Conservation (phyloP, 2,888 invertebrate genomes). For the Homarus gammarus region DNA sequence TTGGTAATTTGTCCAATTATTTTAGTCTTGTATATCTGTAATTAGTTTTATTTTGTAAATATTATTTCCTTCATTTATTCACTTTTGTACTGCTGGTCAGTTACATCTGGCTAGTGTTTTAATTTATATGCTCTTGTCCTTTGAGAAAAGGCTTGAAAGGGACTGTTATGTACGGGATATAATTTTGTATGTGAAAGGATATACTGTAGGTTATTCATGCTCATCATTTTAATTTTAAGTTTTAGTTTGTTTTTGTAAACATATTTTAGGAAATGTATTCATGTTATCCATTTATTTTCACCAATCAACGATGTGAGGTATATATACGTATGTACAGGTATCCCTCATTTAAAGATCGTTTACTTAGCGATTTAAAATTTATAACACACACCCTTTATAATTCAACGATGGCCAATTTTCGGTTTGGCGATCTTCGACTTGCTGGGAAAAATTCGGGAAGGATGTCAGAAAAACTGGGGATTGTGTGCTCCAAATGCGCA, state of each 20-base stretch:
- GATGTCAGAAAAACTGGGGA: no score
- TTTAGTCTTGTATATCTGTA: slow-evolving; percentile 21
- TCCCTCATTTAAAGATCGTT: no score
- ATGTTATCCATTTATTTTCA: not conserved
- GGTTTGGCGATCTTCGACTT: no score
- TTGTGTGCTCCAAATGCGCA: no score
- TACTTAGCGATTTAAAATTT: no score
- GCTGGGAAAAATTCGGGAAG: no score
- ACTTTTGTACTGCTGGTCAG: not conserved
- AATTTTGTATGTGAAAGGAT: slow-evolving; percentile 11
- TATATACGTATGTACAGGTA: no score
- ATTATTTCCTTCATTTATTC: not conserved
- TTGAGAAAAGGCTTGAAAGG: not conserved
- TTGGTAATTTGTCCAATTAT: slow-evolving; percentile 18
- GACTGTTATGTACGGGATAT: not conserved
- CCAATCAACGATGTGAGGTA: not conserved
- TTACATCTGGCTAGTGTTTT: not conserved
- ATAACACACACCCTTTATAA: no score
- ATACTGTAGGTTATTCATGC: not conserved
- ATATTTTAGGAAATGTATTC: not conserved
- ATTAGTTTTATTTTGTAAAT: slow-evolving; percentile 15
- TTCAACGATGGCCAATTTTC: no score
- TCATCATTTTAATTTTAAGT: slow-evolving; percentile 15
- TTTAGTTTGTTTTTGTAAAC: not conserved
- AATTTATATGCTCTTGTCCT: not conserved